These are phyloP conservation scores for Pomatorhinus ruficollis DNA, from an alignment of 2,113 vertebrate species.

Conservation along the genomic window DNA sequence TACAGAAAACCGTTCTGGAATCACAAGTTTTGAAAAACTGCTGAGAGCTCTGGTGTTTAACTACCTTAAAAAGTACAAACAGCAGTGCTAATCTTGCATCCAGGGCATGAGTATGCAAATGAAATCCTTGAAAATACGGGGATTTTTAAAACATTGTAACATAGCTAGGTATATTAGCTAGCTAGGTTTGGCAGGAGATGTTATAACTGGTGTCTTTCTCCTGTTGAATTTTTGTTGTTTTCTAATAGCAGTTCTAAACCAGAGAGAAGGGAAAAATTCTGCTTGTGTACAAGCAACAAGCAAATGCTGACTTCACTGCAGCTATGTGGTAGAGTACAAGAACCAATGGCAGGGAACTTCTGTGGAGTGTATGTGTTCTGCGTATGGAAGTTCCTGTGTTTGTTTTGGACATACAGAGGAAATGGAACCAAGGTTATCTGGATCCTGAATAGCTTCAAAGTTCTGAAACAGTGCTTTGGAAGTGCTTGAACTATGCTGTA, in stretches of 20 bases:
- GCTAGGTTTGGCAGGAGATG: neutral
- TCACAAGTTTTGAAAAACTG: neutral
- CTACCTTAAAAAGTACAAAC: neutral
- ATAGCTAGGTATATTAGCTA: neutral
- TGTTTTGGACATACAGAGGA: neutral
- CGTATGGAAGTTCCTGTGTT: conserved; percentile 7
- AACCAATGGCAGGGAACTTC: neutral
- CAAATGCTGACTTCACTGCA: neutral
- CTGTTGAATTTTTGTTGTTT: neutral
- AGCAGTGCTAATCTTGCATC: neutral
- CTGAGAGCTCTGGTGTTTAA: neutral
- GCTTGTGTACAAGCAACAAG: neutral
- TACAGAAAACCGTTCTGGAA: neutral
- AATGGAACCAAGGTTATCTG: neutral
- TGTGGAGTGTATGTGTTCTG: neutral
- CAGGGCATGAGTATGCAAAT: neutral
- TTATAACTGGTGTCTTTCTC: neutral
- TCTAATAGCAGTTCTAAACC: neutral
- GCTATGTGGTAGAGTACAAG: neutral
- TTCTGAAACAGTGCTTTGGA: neutral
- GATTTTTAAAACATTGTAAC: neutral
- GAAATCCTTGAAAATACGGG: neutral
- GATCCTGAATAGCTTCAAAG: neutral
- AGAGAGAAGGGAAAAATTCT: neutral
- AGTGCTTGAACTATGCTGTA: neutral